Base-by-base conservation (phyloP, 2,113 vertebrate species). In the Ia io region DNA sequence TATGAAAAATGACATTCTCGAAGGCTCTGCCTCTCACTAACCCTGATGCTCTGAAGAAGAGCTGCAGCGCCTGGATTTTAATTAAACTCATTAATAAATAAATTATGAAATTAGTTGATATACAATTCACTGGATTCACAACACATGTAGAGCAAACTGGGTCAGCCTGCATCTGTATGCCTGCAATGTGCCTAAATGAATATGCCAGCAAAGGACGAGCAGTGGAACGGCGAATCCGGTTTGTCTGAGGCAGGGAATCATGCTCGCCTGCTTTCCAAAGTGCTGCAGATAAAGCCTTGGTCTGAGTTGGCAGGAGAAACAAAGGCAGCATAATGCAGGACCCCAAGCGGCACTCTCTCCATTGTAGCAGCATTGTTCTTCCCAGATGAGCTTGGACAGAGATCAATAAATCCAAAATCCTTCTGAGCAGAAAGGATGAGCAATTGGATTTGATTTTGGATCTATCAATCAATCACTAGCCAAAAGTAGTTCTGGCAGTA, bases 51-150 rank as follows among this genome's bases (percentile, higher is more conserved):
- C 95, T 88, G 74, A 71, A 96, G 90, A 92, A n/a, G 53, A 92
- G 80, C 63, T 79, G 37, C 67, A n/a, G 40, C 13, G 32, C 90
- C 95, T 93, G 69, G 97, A 90, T 90, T 94, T 96, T 97, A 93
- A 97, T 92, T 96, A 83, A 90, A 74, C 79, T 92, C 73, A 89
- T 95, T 97, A 97, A 97, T 96, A 95, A 97, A 95, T 95, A 93
- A 97, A 97, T 96, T 97, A 97, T 96, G 82, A 92, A 97, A 94
- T 97, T 94, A 97, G 93, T 95, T 97, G 90, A 97, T 95, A 86
- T 76, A 95, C 95, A 97, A 95, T 97, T 97, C 95, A 95, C 95
- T 92, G 79, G 88, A 88, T 95, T 97, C 95, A 97, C 61, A 90
- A 83, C 7, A 86, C 88, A 95, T 93, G 97, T 95, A 90, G 90